Percentiles rank a stretch among this genome's conserved stretches.
Conservation (phyloP, 2,113 vertebrate species). For the Eubucco bourcierii region DNA sequence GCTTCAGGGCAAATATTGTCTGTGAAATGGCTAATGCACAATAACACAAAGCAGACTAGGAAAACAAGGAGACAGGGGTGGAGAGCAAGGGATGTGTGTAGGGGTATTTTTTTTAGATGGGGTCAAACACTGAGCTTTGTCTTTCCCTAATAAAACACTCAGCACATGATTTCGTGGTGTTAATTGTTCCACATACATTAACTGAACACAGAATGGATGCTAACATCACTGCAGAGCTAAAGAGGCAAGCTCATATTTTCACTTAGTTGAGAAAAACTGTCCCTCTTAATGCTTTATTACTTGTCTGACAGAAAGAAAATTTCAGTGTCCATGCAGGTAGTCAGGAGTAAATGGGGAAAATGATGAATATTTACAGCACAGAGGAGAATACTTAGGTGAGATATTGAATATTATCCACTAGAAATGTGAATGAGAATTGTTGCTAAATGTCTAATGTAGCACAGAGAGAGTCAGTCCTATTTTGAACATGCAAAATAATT, state of each 20-base stretch:
- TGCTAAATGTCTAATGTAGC: background rate
- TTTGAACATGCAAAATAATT: slow-evolving; percentile 5
- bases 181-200: background rate
- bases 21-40: background rate
- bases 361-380: slow-evolving; percentile 31
- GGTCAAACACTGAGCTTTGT: background rate
- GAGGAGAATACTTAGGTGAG: slow-evolving; percentile 1
- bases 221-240: slow-evolving; percentile 1
- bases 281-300: slow-evolving; percentile 18
- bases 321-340: background rate
- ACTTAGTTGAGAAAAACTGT: slow-evolving; percentile 27
- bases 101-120: background rate
- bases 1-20: background rate
- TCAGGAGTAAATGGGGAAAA: slow-evolving; percentile 2
- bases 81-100: background rate
- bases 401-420: slow-evolving; percentile 13
- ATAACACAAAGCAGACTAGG: background rate
- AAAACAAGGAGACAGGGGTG: background rate
- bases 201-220: background rate
- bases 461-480: background rate
- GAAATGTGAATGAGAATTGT: background rate
- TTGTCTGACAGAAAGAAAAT: slow-evolving; percentile 40
- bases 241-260: slow-evolving; percentile 33
- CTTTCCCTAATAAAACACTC: background rate
- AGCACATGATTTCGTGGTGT: background rate